Evolutionary conservation across 2,888 invertebrate species (phyloP), one percentile per base, ranked within the genome.

Genomic region (Meghimatium bilineatum): DNA sequence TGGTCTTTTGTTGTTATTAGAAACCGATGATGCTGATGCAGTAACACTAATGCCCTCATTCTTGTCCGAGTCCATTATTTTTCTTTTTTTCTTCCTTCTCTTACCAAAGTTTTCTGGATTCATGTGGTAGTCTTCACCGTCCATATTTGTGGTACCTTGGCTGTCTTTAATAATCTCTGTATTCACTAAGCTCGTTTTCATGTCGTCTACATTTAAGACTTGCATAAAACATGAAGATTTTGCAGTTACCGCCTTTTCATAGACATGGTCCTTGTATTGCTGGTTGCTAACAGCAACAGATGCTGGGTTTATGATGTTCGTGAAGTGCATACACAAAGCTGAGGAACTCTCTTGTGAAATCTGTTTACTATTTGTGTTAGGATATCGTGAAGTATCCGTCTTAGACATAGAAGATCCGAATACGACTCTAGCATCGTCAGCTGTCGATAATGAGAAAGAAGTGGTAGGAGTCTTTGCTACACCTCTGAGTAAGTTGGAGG

Each of bases 1-100:
- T 8, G 77, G 29, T 8, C 75, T 60, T 44, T 74, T 76, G 71
- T 26, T 87, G 29, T 87, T 86, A 80, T 49, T 26, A 49, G 36
- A 49, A 20, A 44, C 0, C 44, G 69, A n/a, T 34, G 72, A 3
- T 1, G 52, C 20, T 26, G 76, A 77, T 38, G 36, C 60, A 12
- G 36, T 17, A 60, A 36, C n/a, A 36, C 60, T 36, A 5, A 63
- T 8, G 36, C 71, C 29, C 34, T 71, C 56, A 32, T 14, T 80
- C n/a, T 56, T 29, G n/a, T 49, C 69, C 1, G 36, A 0, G n/a
- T 69, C 67, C 12, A 26, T 12, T 56, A 49, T 6, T 71, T 80
- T 72, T 26, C 71, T 52, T n/a, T 71, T 80, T 69, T 49, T 52
- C 36, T 69, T 69, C 20, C 71, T 49, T 56, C n/a, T 80, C 14